A percentile compares a stretch with the other conserved stretches of the same genome.
Conservation (phyloP, 2,797 vertebrate genomes). For the Anolis apletophallus region DNA sequence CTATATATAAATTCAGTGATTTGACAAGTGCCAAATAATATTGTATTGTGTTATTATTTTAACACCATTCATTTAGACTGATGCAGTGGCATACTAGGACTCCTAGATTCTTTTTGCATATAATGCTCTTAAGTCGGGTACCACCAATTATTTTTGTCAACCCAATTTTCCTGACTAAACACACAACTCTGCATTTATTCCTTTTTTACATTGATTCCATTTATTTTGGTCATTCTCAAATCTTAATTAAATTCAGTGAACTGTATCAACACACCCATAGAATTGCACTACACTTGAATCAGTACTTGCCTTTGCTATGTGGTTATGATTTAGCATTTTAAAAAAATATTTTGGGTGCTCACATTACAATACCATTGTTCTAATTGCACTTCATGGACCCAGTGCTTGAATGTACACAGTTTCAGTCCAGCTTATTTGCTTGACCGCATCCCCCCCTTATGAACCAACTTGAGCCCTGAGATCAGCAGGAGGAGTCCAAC, state of each 20-base stretch:
- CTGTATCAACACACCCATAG: not conserved
- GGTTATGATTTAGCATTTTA: not conserved
- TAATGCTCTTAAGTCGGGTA: too few species aligned
- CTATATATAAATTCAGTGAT: not conserved
- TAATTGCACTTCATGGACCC: not conserved
- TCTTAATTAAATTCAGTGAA: not conserved
- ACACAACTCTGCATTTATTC: too few species aligned
- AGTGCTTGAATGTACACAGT: not conserved
- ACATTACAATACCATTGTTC: not conserved
- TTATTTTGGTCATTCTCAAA: too few species aligned
- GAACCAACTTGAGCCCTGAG: too few species aligned
- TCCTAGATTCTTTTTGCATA: too few species aligned
- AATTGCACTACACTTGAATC: not conserved
- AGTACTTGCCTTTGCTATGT: not conserved
- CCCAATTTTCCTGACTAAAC: too few species aligned
- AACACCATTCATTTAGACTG: not conserved
- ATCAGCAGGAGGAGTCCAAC: too few species aligned
- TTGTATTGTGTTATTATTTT: not conserved
- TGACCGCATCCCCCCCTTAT: too few species aligned
- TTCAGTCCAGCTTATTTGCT: not conserved
- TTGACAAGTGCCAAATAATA: not conserved
- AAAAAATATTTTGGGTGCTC: not conserved
- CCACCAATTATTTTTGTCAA: too few species aligned
- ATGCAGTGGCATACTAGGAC: not conserved
- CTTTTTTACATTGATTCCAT: too few species aligned